Base-by-base conservation (phyloP, 1,140 invertebrate species). In the Metaphire vulgaris region DNA sequence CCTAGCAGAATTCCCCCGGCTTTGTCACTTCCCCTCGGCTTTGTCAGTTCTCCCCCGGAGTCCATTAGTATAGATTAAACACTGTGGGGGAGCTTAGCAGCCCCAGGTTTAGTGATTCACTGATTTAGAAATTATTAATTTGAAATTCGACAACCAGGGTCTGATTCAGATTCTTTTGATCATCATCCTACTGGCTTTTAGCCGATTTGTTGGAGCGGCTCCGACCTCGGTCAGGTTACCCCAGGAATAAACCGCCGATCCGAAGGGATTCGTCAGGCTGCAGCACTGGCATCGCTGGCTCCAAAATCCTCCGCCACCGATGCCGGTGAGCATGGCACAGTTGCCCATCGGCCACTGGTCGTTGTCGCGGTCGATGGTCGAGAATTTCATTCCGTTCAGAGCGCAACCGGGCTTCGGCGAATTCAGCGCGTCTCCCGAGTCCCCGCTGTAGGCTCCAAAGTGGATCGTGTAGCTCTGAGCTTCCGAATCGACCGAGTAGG, bases 341-440 rank as follows among this genome's bases (percentile, higher is more conserved):
- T 56, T 56, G 41, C 41, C 21, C 21, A 56, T 6, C 6, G 21
- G 21, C 6, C 6, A 6, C 21, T 56, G 6, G 26, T 69, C 68
- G 68, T 69, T 69, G 68, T 69, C 68, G 14, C 6, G 2, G 30
- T n/a, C 68, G 26, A 28, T n/a, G 2, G 68, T 69, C 68, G 68
- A 12, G 68, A 69, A 69, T 26, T 69, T 69, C 68, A 69, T 69
- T 12, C 68, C 68, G 30, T 69, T 69, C 30, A 12, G 68, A 31
- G 26, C 6, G 26, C 6, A 56, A 56, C 6, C 21, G 21, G 41
- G 41, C 41, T 21, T 21, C 21, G 41, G 41, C 41, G 6, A 56
- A 6, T 56, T 21, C 41, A 56, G 41, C 21, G 6, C 41, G 21
- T 56, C 21, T 21, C 41, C 41, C 6, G 41, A 6, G 41, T 56